Evolutionary conservation across 2,113 vertebrate species (phyloP).

Genomic region (Podocnemis expansa): DNA sequence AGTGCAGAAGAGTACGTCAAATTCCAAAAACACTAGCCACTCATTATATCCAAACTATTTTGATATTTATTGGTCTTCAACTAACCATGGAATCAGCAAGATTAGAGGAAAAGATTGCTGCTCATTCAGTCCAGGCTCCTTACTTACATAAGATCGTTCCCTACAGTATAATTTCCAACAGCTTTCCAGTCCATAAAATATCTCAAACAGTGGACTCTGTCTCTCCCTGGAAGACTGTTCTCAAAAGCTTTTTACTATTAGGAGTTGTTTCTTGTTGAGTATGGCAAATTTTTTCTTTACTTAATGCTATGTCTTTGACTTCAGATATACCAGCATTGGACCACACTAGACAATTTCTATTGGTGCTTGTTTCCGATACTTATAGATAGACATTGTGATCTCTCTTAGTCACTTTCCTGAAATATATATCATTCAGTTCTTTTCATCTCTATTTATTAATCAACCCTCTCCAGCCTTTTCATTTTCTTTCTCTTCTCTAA

Average conservation of each 20-base stretch:
- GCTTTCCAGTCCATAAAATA: background rate
- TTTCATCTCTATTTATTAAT: background rate
- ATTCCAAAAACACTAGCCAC: conserved; percentile 18
- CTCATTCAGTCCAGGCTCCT: background rate
- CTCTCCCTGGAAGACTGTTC: background rate
- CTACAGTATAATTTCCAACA: background rate
- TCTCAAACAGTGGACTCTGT: background rate
- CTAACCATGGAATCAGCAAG: conserved; percentile 22
- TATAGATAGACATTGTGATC: background rate
- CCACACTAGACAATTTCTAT: background rate
- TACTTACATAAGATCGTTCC: conserved; percentile 15
- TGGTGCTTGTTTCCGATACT: background rate
- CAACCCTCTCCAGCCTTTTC: background rate
- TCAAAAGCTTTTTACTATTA: background rate
- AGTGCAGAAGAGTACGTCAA: conserved; percentile 45
- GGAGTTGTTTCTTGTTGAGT: background rate
- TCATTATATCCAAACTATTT: background rate
- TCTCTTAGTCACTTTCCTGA: background rate
- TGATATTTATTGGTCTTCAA: conserved; percentile 40
- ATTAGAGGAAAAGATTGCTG: conserved; percentile 19
- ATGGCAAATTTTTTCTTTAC: background rate
- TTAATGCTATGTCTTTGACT: background rate
- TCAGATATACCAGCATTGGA: background rate
- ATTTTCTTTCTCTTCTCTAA: background rate
- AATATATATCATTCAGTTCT: background rate